A percentile compares a stretch with the other conserved stretches of the same genome.
phyloP scores from a whole-genome alignment of 1,140 invertebrate genomes.

The Ephestia elutella region DNA sequence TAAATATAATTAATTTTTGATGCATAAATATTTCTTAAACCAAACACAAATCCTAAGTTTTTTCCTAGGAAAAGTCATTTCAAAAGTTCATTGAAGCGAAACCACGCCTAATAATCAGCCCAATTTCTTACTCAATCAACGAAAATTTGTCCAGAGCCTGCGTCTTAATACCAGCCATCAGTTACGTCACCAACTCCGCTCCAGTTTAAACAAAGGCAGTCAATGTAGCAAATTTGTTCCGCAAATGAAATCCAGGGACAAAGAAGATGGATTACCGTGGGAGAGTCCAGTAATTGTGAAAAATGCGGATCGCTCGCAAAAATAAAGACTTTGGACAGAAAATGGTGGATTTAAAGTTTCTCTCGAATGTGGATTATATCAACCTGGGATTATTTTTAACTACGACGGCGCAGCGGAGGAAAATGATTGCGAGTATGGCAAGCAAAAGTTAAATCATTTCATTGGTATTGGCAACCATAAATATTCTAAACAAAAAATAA shows the following conservation, averaged over 20 bases:
- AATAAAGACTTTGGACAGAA: slow-evolving; percentile 37
- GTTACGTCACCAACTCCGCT: slow-evolving; percentile 28
- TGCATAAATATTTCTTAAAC: too few relatives aligned
- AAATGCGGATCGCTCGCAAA: slow-evolving; percentile 56
- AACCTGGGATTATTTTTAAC: too few relatives aligned
- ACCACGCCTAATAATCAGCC: not conserved
- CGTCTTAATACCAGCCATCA: slow-evolving; percentile 8
- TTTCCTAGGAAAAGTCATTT: too few relatives aligned
- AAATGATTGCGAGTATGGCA: too few relatives aligned
- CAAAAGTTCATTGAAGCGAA: too few relatives aligned
- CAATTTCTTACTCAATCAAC: not conserved
- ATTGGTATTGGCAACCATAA: too few relatives aligned
- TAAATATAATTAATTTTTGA: too few relatives aligned
- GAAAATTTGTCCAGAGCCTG: slow-evolving; percentile 2
- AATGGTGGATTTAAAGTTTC: slow-evolving; percentile 13
- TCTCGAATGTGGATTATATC: not conserved
- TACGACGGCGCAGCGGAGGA: too few relatives aligned
- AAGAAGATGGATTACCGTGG: slow-evolving; percentile 67
- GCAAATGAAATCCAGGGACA: slow-evolving; percentile 64
- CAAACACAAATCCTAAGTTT: too few relatives aligned
- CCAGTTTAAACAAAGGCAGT: slow-evolving; percentile 47
- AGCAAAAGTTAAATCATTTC: too few relatives aligned
- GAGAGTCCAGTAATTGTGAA: slow-evolving; percentile 71
- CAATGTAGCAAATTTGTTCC: slow-evolving; percentile 53
- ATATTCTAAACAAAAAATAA: too few relatives aligned